A percentile compares a stretch with the other conserved stretches of the same genome.
Evolutionary conservation across 2,113 vertebrate genomes (phyloP).

Genomic region (Pomatostomus ruficeps): DNA sequence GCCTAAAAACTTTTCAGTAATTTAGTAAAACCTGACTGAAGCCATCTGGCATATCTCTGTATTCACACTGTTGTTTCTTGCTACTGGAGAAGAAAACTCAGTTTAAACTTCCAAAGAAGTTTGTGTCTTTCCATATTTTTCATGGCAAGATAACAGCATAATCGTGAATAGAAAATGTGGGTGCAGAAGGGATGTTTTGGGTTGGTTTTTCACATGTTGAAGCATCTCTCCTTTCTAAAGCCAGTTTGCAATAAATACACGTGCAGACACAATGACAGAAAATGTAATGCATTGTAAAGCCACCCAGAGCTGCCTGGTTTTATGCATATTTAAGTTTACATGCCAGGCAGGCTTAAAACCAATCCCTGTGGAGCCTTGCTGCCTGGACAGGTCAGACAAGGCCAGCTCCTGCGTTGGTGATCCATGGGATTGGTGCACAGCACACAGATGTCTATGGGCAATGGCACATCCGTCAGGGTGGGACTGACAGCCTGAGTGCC

Average conservation of each 20-base stretch:
- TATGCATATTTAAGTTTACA: not conserved
- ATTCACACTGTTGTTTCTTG: not conserved
- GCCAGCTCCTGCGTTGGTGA: not conserved
- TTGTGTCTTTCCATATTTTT: not conserved
- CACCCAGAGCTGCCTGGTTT: not conserved
- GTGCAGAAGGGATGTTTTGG: not conserved
- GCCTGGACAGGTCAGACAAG: not conserved
- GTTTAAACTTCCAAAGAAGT: not conserved
- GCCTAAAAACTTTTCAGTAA: conserved; percentile 9
- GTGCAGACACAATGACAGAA: not conserved
- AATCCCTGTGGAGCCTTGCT: not conserved
- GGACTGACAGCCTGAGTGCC: not conserved
- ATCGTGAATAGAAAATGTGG: not conserved
- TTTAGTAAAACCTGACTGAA: not conserved
- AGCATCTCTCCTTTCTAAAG: not conserved
- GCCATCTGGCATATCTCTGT: conserved; percentile 1
- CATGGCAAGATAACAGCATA: not conserved
- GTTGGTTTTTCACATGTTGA: not conserved
- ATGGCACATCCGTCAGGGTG: not conserved
- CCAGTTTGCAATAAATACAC: not conserved
- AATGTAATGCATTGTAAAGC: not conserved
- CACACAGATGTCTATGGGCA: not conserved
- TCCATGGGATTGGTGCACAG: not conserved
- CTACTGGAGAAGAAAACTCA: not conserved
- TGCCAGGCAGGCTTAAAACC: not conserved